phyloP scores from a whole-genome alignment of 2,113 vertebrate species.

The Petroica traversi region DNA sequence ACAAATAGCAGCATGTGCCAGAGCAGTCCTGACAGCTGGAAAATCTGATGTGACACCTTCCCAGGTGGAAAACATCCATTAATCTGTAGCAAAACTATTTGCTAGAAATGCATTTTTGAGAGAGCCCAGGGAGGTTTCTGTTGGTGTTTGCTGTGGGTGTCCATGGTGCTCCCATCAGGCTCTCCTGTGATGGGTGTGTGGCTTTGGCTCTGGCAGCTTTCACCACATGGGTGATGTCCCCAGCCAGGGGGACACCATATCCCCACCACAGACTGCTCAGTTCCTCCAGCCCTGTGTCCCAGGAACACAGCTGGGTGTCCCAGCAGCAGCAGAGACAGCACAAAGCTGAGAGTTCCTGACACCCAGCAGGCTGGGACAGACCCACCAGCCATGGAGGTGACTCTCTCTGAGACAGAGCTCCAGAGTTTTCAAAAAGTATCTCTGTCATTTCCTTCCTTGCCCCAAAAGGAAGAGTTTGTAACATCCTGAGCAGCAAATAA shows the following conservation, averaged over 20 bases:
- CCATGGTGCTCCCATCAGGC: no score
- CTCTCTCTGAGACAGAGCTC: not conserved
- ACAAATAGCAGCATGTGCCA: not conserved
- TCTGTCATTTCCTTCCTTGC: not conserved
- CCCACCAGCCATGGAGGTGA: not conserved
- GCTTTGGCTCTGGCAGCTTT: not conserved
- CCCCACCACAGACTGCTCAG: fast-evolving
- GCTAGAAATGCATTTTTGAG: not conserved
- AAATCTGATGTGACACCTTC: not conserved
- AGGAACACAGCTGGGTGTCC: not conserved
- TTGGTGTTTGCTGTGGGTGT: not conserved
- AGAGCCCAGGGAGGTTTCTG: not conserved
- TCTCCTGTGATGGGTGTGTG: not conserved
- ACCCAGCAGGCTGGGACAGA: not conserved
- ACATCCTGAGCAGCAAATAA: conserved; percentile 33
- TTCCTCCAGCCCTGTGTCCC: not conserved
- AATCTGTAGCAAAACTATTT: not conserved
- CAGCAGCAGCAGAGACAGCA: not conserved
- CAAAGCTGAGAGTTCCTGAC: not conserved
- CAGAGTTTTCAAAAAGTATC: not conserved
- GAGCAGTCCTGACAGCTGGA: not conserved
- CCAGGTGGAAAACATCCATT: not conserved
- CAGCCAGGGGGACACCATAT: not conserved
- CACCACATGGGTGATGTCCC: fast-evolving
- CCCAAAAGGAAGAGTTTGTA: not conserved